Base-by-base conservation (phyloP, 2,888 invertebrate species). In the Nebria salina region DNA sequence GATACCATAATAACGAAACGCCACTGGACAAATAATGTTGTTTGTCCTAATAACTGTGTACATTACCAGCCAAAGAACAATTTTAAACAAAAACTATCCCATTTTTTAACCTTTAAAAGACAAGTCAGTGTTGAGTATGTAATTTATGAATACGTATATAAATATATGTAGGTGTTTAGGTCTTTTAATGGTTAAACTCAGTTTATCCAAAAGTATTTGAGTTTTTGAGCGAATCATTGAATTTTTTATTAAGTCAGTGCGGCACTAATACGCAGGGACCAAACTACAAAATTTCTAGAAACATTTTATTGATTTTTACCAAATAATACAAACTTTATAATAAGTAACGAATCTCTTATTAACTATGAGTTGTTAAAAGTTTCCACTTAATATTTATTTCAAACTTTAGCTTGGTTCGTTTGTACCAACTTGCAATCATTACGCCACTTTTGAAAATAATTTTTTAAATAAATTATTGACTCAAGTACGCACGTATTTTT, bases 261-360 rank as follows among this genome's bases (percentile, higher is more conserved):
- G 81, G 81, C 83, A 84, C 83, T 83, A 83, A 85, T 82, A 85
- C 85, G 84, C 85, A 85, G 85, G 86, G 85, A 86, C 85, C 85
- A 85, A 85, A 85, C 84, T 85, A 81, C 76, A 81, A 81, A 76
- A 81, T 81, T 54, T 76, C 76, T 81, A 81, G 81, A 70, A 70
- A 81, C 42, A 73, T 70, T 70, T 26, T 54, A 54, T 54, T 54
- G 11, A 13, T 68, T 68, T 26, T 68, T 20, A 25, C 20, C 9
- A 68, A 68, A 68, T 68, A 68, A 11, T 68, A 20, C 7, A 8
- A 25, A 68, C 13, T 9, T 26, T 8, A 68, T 15, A 68, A 68
- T 54, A 54, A 54, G 7, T 54, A 54, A 54, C 4, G 8, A 54
- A 54, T 54, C 54, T 54, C 8, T 7, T 54, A 34, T 34, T 34